Evolutionary conservation across 1,140 invertebrate genomes (phyloP), one percentile per base, ranked within the genome.

Genomic region (Drosophila ficusphila): DNA sequence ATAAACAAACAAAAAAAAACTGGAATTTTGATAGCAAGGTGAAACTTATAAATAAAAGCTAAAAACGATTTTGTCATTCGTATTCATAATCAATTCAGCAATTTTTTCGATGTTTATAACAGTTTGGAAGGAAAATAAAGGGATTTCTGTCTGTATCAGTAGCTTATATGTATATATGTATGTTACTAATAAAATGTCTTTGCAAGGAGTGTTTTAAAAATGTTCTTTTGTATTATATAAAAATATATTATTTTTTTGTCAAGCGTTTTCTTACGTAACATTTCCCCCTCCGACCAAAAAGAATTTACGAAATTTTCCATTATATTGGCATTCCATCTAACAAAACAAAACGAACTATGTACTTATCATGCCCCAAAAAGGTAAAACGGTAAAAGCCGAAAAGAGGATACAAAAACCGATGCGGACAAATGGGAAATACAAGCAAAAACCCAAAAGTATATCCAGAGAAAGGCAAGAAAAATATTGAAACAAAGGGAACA

Each of bases 401-500:
- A 33, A 36, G 51, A 62, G 23, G 23, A 6, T 42, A 16, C 3
- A 60, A 61, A 62, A 34, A 36, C 14, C 62, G 58, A 29, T 31
- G 53, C 25, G 27, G 56, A 62, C 56, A 51, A 41, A 67, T 19
- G 36, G 44, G 51, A 65, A 65, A 60, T 38, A 42, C 21, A 11
- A 67, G 33, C 39, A 47, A 49, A 52, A 56, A 51, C 31, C 14
- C 16, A 18, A 12, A 53, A 41, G 29, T 44, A 71, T 52, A 71
- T 64, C 27, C 36, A 21, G 48, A 31, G 57, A 72, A 76, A 46
- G 57, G 74, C 39, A 79, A 65, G 62, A 67, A 81, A 85, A 85
- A 85, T 81, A 85, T 85, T 81, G 81, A 86, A 85, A 85, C 76
- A 69, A 85, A 57, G 67, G 76, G 81, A 85, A 85, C 79, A 85